Conservation (phyloP, 2,113 vertebrate species). For the Ictalurus punctatus region DNA sequence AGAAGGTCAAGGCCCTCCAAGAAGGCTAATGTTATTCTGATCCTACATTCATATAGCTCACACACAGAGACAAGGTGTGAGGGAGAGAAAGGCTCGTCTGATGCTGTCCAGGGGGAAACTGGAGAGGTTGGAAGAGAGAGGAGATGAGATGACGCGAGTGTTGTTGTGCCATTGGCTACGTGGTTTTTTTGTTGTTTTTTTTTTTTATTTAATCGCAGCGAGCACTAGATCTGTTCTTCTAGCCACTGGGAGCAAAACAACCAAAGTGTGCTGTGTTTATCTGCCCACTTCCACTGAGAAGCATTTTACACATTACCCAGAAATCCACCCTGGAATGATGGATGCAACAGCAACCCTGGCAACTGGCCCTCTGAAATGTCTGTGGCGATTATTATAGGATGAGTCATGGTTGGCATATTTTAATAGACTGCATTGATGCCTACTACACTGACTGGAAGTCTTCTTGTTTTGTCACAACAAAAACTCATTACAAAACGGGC, state of each 20-base stretch:
- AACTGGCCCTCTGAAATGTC: conserved; percentile 69
- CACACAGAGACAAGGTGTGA: not conserved
- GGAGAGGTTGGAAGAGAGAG: conserved; percentile 7
- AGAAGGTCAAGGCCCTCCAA: conserved; percentile 43
- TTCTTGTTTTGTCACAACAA: conserved; percentile 34
- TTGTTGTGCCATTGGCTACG: not conserved
- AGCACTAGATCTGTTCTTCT: not conserved
- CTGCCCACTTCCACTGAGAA: conserved; percentile 26
- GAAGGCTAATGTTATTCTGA: conserved; percentile 38
- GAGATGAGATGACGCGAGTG: conserved; percentile 2
- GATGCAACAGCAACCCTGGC: conserved; percentile 68
- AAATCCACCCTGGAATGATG: conserved; percentile 49
- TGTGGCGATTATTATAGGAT: conserved; percentile 72
- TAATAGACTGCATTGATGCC: conserved; percentile 47
- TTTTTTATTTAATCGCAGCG: not conserved
- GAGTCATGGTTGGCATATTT: conserved; percentile 63
- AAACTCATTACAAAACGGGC: conserved; percentile 55
- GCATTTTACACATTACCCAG: conserved; percentile 45
- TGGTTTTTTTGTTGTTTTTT: not conserved
- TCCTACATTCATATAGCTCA: conserved; percentile 30
- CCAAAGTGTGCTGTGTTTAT: conserved; percentile 13
- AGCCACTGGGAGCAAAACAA: not conserved
- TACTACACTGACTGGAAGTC: conserved; percentile 28
- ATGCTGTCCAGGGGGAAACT: conserved; percentile 1
- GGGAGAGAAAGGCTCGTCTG: not conserved